These are phyloP conservation scores for Ctena decussata DNA, from an alignment of 2,888 invertebrate genomes.

Conservation along the genomic window DNA sequence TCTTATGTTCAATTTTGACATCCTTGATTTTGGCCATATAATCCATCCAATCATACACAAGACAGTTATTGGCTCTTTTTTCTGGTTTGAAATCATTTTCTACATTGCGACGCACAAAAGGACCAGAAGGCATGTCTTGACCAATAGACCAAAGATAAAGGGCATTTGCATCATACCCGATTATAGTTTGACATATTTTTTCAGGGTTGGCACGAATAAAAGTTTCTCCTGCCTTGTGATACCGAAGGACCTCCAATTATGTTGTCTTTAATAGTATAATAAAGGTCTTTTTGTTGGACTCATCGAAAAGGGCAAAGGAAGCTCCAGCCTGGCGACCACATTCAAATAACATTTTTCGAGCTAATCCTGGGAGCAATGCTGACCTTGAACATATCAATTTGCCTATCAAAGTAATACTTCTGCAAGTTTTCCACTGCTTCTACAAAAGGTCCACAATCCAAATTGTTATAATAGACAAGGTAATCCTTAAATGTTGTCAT, in stretches of 20 bases:
- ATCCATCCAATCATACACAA: slow-evolving; percentile 47
- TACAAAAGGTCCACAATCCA: slow-evolving; percentile 40
- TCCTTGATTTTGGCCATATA: slow-evolving; percentile 31
- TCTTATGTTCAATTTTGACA: slow-evolving; percentile 34
- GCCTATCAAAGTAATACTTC: not conserved
- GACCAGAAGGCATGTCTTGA: slow-evolving; percentile 44
- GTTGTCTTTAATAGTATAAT: slow-evolving; percentile 30
- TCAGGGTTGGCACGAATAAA: slow-evolving; percentile 11
- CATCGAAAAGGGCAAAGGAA: slow-evolving; percentile 26
- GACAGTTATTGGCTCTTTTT: slow-evolving; percentile 22
- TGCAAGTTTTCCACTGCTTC: slow-evolving; percentile 23
- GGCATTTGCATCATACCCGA: too few relatives aligned
- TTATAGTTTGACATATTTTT: slow-evolving; percentile 31
- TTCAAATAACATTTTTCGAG: slow-evolving; percentile 38
- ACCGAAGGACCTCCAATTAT: not conserved
- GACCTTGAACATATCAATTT: slow-evolving; percentile 50
- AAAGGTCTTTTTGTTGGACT: slow-evolving; percentile 30
- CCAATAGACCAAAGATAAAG: too few relatives aligned
- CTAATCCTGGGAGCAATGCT: slow-evolving; percentile 38
- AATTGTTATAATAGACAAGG: slow-evolving; percentile 47
- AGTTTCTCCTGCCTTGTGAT: slow-evolving; percentile 31
- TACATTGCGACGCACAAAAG: slow-evolving; percentile 33
- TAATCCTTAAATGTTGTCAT: slow-evolving; percentile 46
- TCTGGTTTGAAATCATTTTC: slow-evolving; percentile 51
- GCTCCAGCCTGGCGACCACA: not conserved